Percentiles rank a stretch among this genome's conserved stretches.
Conservation (phyloP, 2,888 invertebrate genomes). For the Clistopyga incitator region DNA sequence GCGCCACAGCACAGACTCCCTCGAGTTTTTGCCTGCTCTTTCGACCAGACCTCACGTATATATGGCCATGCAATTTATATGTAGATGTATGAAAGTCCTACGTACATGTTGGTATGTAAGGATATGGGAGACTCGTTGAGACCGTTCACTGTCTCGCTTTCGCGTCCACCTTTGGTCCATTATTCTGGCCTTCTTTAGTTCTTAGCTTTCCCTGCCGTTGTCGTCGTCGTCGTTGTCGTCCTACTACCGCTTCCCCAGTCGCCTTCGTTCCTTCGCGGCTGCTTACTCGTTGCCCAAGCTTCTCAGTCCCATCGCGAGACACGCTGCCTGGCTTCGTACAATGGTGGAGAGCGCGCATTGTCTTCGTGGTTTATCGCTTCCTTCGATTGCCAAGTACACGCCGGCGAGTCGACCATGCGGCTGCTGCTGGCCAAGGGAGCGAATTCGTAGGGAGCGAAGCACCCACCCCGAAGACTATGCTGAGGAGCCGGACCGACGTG, state of each 20-base stretch:
- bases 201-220: constrained; percentile 48
- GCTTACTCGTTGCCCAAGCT: constrained; percentile 56
- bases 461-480: constrained; percentile 47
- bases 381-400: constrained; percentile 82
- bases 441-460: constrained; percentile 30
- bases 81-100: constrained; percentile 9
- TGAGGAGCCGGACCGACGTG: constrained; percentile 48
- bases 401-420: constrained; percentile 71
- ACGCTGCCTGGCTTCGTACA: constrained; percentile 65
- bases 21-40: constrained; percentile 78
- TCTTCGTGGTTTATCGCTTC: constrained; percentile 82
- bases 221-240: constrained; percentile 50
- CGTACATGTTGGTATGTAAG: constrained; percentile 4
- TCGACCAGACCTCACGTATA: constrained; percentile 27
- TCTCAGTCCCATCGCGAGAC: constrained; percentile 59
- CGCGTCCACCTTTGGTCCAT: constrained; percentile 5
- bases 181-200: constrained; percentile 47
- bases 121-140: constrained; percentile 18
- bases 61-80: constrained; percentile 10
- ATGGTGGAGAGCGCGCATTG: constrained; percentile 73
- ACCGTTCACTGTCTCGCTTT: constrained; percentile 48
- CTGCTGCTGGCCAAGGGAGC: constrained; percentile 35
- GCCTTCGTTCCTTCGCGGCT: constrained; percentile 41
- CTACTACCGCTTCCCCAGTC: constrained; percentile 53
- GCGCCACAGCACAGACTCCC: constrained; percentile 67